Conservation (phyloP, 2,797 vertebrate genomes). For the Lacerta viridis region DNA sequence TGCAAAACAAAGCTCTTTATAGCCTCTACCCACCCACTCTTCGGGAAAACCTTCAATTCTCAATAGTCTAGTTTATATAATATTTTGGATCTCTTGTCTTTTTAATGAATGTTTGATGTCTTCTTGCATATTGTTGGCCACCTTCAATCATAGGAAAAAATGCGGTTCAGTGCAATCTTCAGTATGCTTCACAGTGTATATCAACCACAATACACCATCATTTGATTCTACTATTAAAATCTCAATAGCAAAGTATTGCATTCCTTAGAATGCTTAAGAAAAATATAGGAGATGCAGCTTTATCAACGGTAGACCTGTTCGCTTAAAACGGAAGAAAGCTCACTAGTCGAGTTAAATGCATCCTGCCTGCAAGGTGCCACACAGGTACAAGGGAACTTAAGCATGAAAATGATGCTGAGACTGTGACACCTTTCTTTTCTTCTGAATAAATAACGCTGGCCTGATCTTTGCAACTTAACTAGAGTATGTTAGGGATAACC, state of each 20-base stretch:
- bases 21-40: too few relatives aligned
- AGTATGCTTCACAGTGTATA: neutral
- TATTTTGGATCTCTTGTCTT: too few relatives aligned
- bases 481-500: conserved; percentile 41
- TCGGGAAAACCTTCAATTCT: too few relatives aligned
- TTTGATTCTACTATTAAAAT: neutral
- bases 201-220: neutral
- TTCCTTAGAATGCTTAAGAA: neutral
- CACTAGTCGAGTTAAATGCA: neutral
- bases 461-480: conserved; percentile 42
- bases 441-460: conserved; percentile 51
- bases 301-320: conserved; percentile 1
- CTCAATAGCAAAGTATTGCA: neutral
- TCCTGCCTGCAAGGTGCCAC: conserved; percentile 15
- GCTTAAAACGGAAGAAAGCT: conserved; percentile 6
- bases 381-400: conserved; percentile 34
- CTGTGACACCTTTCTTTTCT: conserved; percentile 57
- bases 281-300: neutral
- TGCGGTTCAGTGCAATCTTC: neutral
- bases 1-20: too few relatives aligned
- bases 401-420: conserved; percentile 41
- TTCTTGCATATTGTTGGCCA: neutral
- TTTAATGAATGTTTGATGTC: too few relatives aligned
- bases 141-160: neutral
- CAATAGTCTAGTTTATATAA: too few relatives aligned